A percentile compares a stretch with the other conserved stretches of the same genome.
Conservation (phyloP, 1,140 invertebrate genomes). For the Eriosoma lanigerum region DNA sequence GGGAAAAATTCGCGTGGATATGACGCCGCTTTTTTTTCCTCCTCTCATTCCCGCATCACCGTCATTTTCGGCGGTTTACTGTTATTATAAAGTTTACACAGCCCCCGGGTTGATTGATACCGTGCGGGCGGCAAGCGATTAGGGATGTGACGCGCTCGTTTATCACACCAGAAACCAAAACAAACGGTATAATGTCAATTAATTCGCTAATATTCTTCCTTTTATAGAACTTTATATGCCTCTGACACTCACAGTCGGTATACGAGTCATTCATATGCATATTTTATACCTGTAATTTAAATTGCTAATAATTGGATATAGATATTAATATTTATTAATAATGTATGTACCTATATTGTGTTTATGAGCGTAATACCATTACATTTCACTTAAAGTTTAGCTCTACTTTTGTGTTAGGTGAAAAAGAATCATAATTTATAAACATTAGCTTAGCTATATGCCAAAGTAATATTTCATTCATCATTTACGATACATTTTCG, state of each 20-base stretch:
- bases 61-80: constrained; percentile 41
- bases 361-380: too few species aligned
- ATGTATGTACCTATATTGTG: too few species aligned
- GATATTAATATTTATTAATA: too few species aligned
- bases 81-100: constrained; percentile 50
- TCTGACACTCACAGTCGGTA: too few species aligned
- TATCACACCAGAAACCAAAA: constrained; percentile 43
- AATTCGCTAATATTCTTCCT: constrained; percentile 36
- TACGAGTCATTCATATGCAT: too few species aligned
- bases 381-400: too few species aligned
- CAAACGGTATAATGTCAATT: constrained; percentile 35
- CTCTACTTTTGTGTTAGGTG: too few species aligned
- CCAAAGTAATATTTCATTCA: too few species aligned
- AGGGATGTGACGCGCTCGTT: constrained; percentile 43
- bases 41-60: neutral
- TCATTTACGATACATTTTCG: too few species aligned
- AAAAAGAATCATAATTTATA: too few species aligned
- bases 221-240: neutral
- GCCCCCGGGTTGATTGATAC: constrained; percentile 47
- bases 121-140: constrained; percentile 5
- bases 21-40: constrained; percentile 49
- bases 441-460: too few species aligned
- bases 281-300: neutral
- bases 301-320: neutral
- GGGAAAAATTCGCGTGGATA: constrained; percentile 39